These are phyloP conservation scores for Carassius auratus DNA, from an alignment of 2,113 vertebrate genomes.

Conservation along the genomic window DNA sequence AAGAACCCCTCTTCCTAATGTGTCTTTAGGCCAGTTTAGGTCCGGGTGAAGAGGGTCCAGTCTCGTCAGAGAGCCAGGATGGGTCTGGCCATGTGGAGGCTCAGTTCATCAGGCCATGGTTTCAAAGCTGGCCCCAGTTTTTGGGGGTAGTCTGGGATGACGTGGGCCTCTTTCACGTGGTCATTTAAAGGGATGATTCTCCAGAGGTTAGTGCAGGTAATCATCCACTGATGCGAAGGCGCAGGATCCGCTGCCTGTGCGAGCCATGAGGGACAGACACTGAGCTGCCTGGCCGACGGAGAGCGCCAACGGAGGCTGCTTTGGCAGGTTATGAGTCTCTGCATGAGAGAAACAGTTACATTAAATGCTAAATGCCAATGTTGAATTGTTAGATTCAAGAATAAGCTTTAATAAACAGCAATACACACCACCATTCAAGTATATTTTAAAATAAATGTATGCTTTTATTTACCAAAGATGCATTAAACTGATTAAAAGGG, in stretches of 20 bases:
- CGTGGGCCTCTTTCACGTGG: slow-evolving; percentile 29
- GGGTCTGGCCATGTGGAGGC: slow-evolving; percentile 43
- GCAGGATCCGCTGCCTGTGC: slow-evolving; percentile 92
- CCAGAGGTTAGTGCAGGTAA: slow-evolving; percentile 88
- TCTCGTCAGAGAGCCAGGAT: slow-evolving; percentile 51
- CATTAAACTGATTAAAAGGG: background rate
- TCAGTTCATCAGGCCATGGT: slow-evolving; percentile 37
- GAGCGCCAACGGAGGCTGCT: slow-evolving; percentile 95
- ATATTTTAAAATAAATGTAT: background rate
- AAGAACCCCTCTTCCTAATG: slow-evolving; percentile 53
- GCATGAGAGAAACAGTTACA: slow-evolving; percentile 11
- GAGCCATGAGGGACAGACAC: slow-evolving; percentile 97
- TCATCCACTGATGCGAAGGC: slow-evolving; percentile 97
- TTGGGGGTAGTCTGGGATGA: slow-evolving; percentile 31
- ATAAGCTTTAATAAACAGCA: background rate
- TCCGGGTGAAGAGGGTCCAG: slow-evolving; percentile 50
- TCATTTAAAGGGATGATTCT: slow-evolving; percentile 39
- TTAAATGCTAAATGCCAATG: background rate
- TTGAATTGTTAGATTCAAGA: background rate
- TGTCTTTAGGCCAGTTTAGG: slow-evolving; percentile 52
- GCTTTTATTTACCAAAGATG: background rate
- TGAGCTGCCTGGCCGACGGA: slow-evolving; percentile 95
- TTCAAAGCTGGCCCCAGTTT: slow-evolving; percentile 17
- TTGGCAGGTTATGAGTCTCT: slow-evolving; percentile 99
- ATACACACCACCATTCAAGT: background rate